phyloP scores from a whole-genome alignment of 2,797 vertebrate species.

The Phoxinus dragarum region DNA sequence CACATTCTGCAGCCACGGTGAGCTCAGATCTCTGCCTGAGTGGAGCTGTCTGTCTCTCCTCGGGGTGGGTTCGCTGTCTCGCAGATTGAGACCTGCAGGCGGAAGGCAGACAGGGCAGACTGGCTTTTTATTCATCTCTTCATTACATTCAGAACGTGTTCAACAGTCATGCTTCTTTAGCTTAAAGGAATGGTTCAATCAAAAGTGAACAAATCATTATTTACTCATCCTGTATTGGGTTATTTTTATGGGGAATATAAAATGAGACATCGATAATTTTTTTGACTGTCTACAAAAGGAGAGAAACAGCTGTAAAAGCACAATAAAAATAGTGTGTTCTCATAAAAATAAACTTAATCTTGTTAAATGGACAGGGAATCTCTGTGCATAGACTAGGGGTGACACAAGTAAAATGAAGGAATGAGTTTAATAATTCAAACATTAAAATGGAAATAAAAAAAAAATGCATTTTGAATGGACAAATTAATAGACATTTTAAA shows the following conservation, averaged over 20 bases:
- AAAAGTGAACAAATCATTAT: neutral
- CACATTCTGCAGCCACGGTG: conserved; percentile 35
- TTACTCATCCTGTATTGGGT: neutral
- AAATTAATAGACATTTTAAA: too few species aligned
- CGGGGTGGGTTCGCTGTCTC: conserved; percentile 18
- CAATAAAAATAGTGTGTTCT: neutral
- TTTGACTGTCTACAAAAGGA: neutral
- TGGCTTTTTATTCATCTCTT: conserved; percentile 37
- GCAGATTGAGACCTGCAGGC: conserved; percentile 31
- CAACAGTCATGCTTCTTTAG: neutral
- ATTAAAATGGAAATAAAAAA: too few species aligned
- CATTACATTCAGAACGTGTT: conserved; percentile 30
- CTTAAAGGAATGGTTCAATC: neutral
- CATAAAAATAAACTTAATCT: neutral
- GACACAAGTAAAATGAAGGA: neutral
- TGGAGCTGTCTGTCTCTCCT: conserved; percentile 36
- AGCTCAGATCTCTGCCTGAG: conserved; percentile 35
- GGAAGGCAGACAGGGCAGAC: neutral
- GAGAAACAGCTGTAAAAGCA: neutral
- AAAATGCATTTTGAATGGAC: too few species aligned
- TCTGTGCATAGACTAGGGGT: neutral
- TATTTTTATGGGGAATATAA: neutral
- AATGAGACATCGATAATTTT: neutral
- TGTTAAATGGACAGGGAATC: neutral
- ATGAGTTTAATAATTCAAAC: neutral